Conservation (phyloP, 2,797 vertebrate genomes). For the Vireo griseus region DNA sequence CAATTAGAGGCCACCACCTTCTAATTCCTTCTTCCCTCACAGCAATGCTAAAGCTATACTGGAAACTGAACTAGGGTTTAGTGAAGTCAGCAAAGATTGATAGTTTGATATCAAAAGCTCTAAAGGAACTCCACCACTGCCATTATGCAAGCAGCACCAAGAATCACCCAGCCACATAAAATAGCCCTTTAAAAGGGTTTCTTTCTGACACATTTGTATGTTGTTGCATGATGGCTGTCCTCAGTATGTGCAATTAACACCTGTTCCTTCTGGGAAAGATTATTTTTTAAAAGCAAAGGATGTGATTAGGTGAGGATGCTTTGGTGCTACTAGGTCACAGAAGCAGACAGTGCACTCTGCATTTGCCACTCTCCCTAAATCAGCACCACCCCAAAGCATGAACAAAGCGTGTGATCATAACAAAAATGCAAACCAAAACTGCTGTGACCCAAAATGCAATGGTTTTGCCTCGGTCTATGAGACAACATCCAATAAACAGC, state of each 20-base stretch:
- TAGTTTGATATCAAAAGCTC: not conserved
- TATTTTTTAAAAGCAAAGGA: not conserved
- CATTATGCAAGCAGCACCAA: not conserved
- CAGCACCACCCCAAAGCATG: not conserved
- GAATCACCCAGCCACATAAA: not conserved
- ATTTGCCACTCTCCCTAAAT: not conserved
- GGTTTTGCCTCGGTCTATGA: not conserved
- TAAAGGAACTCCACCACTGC: not conserved
- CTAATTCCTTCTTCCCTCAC: not conserved
- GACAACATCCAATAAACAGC: not conserved
- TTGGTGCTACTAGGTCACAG: not conserved
- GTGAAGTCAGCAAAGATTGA: not conserved
- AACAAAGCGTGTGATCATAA: not conserved
- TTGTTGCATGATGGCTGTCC: not conserved
- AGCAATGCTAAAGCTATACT: not conserved
- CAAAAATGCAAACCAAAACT: not conserved
- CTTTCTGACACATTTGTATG: not conserved
- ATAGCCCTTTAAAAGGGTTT: not conserved
- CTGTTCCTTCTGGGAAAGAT: not conserved
- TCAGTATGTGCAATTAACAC: not conserved
- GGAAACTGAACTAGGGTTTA: not conserved
- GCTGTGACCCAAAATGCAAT: not conserved
- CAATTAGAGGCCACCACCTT: rapidly evolving
- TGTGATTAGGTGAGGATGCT: not conserved
- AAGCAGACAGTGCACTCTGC: not conserved